phyloP scores from a whole-genome alignment of 2,113 vertebrate genomes.

The Rhynchomys soricoides region DNA sequence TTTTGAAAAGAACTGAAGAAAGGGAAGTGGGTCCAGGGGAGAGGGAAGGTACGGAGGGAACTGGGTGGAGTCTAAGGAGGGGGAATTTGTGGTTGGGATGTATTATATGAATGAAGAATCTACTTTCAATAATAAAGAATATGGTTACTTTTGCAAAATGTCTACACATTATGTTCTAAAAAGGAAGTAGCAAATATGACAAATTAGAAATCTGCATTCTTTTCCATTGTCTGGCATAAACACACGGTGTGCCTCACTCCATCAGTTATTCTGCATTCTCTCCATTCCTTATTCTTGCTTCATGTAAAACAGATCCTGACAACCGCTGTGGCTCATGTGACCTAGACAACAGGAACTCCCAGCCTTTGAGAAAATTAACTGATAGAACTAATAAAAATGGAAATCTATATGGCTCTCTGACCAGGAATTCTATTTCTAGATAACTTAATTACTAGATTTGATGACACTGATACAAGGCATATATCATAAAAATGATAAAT shows the following conservation, averaged over 20 bases:
- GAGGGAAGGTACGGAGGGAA: accelerated
- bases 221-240: neutral
- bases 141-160: neutral
- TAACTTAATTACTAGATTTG: neutral
- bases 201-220: neutral
- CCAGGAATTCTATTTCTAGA: neutral
- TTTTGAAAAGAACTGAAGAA: neutral
- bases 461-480: neutral
- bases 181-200: neutral
- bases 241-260: neutral
- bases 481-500: neutral
- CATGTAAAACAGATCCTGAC: neutral
- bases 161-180: neutral
- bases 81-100: neutral
- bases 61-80: neutral
- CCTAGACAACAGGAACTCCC: neutral
- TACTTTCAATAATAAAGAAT: neutral
- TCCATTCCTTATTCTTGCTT: neutral
- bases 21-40: neutral
- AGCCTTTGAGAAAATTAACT: neutral
- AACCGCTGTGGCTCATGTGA: neutral
- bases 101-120: neutral
- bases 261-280: neutral
- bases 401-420: neutral
- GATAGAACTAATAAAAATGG: neutral